Evolutionary conservation across 2,888 invertebrate species (phyloP).

Genomic region (Podabrus alpinus): DNA sequence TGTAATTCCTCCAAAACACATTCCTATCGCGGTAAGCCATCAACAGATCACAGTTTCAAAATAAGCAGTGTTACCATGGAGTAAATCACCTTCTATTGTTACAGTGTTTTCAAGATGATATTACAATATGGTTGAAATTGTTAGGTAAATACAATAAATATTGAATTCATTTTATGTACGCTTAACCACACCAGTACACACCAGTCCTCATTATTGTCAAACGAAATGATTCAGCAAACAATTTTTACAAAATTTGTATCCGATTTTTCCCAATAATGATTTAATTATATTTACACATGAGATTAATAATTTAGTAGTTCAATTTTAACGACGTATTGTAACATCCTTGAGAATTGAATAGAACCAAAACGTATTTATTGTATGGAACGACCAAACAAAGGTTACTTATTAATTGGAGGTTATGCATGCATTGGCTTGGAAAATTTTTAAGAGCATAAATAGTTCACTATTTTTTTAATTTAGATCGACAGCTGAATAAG

Average conservation of each 20-base stretch:
- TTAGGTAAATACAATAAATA: too few relatives aligned
- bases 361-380: conserved; percentile 11
- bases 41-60: neutral
- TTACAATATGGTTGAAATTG: too few relatives aligned
- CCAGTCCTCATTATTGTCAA: neutral
- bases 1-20: too few relatives aligned
- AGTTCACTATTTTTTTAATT: neutral
- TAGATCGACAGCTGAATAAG: neutral
- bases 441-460: neutral
- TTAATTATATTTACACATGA: neutral
- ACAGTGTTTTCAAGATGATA: neutral
- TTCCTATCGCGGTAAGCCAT: too few relatives aligned
- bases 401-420: conserved; percentile 1
- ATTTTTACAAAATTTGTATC: neutral
- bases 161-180: neutral
- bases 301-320: neutral
- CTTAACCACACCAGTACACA: neutral
- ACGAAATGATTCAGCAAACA: neutral
- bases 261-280: neutral
- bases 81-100: neutral
- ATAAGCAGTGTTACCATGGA: neutral
- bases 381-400: conserved; percentile 9
- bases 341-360: conserved; percentile 17
- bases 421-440: neutral
- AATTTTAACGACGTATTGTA: conserved; percentile 13